Conservation (phyloP, 2,797 vertebrate genomes). For the Acropternis orthonyx region DNA sequence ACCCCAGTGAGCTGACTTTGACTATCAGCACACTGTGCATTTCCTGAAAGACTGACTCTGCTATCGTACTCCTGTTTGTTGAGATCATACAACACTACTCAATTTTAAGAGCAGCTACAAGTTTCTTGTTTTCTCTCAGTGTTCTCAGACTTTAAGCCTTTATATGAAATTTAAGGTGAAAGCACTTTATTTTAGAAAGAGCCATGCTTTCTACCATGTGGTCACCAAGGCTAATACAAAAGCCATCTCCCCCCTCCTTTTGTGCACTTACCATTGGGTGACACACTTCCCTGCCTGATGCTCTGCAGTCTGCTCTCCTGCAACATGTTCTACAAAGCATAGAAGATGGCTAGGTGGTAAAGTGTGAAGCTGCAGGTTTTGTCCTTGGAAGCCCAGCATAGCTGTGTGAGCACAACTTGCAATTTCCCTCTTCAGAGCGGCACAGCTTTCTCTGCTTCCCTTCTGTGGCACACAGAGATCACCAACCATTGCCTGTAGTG, state of each 20-base stretch:
- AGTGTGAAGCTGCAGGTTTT: not conserved
- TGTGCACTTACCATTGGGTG: rapidly evolving
- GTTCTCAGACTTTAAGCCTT: not conserved
- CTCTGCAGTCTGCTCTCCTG: not conserved
- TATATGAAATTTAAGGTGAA: not conserved
- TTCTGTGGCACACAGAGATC: too few species aligned
- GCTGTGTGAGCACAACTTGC: rapidly evolving
- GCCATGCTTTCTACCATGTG: not conserved
- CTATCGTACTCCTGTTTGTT: not conserved
- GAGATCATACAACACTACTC: not conserved
- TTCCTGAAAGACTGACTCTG: not conserved
- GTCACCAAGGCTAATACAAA: not conserved
- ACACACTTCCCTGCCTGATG: not conserved
- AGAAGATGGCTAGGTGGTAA: rapidly evolving
- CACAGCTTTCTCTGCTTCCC: not conserved
- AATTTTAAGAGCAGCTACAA: not conserved
- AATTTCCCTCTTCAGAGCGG: not conserved
- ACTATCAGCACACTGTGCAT: not conserved
- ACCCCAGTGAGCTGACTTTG: not conserved
- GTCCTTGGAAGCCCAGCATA: not conserved
- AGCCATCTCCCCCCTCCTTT: not conserved
- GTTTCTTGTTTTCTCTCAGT: not conserved
- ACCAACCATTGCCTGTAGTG: too few species aligned
- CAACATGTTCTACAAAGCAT: rapidly evolving
- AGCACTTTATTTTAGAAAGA: not conserved